Evolutionary conservation across 2,113 vertebrate genomes (phyloP), one percentile per base, ranked within the genome.

Genomic region (Centrocercus urophasianus): DNA sequence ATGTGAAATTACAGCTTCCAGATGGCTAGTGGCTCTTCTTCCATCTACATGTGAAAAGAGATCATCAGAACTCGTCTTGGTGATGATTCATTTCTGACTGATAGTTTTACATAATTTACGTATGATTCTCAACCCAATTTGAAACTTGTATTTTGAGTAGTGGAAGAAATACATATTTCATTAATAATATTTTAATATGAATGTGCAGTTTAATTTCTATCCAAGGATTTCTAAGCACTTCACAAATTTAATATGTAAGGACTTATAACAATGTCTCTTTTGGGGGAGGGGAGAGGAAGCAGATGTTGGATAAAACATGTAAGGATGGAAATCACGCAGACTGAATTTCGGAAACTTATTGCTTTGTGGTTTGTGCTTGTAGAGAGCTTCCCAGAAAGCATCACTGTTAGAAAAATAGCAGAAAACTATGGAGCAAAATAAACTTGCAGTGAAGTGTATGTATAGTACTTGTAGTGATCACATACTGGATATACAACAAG

Each of bases 51-150:
- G 86, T 92, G 73, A 91, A 76, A 88, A 94, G 66, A 90, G 73
- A 82, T 88, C 83, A 80, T 95, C 95, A 90, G 88, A 69, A 90
- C 88, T 88, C 93, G 83, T 92, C 93, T 93, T 86, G 73, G 27
- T 88, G 80, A 67, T 93, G 93, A 94, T 91, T 93, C 80, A 92
- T 94, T 36, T 20, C n/a, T 86, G 61, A 64, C 83, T 93, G 83
- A 75, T 64, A 30, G 59, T 78, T 92, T 95, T 90, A 84, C 77
- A 91, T 95, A 90, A 93, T 89, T 87, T 30, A 54, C 5, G 74
- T 13, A 11, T 64, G 89, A 79, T 71, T 94, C 50, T 86, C 47
- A 56, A 67, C 92, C 82, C 77, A 19, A 60, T 34, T 30, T 43
- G 73, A 61, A 81, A 69, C 36, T 83, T 60, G 5, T 71, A 81